Conservation (phyloP, 2,113 vertebrate species). For the Grantiella picta region DNA sequence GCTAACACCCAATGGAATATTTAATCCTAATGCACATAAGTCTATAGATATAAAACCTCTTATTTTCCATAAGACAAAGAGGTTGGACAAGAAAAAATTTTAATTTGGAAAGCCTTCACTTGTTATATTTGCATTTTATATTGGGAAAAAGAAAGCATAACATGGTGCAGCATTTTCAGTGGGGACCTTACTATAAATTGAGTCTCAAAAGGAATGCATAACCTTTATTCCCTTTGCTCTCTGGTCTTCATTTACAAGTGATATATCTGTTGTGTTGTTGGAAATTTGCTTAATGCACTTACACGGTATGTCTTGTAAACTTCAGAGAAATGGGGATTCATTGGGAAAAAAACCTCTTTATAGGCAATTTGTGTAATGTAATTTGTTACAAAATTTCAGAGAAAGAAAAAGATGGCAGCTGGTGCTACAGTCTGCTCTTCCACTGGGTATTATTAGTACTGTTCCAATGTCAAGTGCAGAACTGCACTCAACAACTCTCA, state of each 20-base stretch:
- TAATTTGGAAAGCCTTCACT: not conserved
- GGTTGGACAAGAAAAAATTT: not conserved
- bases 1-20: not conserved
- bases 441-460: not conserved
- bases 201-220: not conserved
- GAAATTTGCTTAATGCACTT: not conserved
- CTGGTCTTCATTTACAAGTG: not conserved
- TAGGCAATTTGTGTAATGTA: not conserved
- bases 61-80: not conserved
- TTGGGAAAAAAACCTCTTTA: not conserved
- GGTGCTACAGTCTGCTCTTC: not conserved
- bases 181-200: not conserved
- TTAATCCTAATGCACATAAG: not conserved
- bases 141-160: not conserved
- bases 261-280: not conserved
- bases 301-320: not conserved
- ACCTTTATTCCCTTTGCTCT: not conserved
- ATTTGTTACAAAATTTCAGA: not conserved
- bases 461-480: not conserved
- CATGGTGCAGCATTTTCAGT: not conserved
- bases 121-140: not conserved
- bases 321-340: not conserved
- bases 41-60: rapidly evolving
- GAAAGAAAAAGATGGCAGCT: not conserved
- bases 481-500: not conserved